These are phyloP conservation scores for Cyclophora albipunctata DNA, from an alignment of 2,888 invertebrate species.

Conservation along the genomic window DNA sequence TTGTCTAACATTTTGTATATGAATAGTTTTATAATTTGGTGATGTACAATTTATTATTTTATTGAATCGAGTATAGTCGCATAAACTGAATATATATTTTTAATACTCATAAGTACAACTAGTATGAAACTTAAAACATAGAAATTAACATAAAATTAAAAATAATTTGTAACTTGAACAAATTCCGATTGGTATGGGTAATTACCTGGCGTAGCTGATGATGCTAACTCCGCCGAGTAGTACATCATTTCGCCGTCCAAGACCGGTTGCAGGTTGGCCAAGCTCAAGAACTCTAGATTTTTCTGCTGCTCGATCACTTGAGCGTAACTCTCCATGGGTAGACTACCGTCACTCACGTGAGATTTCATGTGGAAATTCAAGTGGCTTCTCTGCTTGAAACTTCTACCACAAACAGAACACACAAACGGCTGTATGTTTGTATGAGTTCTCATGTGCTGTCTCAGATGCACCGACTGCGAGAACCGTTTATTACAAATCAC, in stretches of 20 bases:
- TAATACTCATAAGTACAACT: too few relatives aligned
- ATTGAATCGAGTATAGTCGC: too few relatives aligned
- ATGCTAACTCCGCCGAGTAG: conserved; percentile 52
- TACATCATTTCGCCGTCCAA: conserved; percentile 58
- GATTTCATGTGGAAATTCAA: conserved; percentile 66
- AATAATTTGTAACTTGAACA: not conserved
- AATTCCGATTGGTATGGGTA: conserved; percentile 23
- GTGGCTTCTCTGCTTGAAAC: conserved; percentile 68
- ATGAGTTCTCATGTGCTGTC: conserved; percentile 69
- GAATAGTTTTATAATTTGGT: too few relatives aligned
- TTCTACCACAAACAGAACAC: conserved; percentile 52
- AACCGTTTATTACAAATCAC: conserved; percentile 64
- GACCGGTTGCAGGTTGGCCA: conserved; percentile 52
- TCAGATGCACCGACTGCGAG: conserved; percentile 65
- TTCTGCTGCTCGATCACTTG: conserved; percentile 32
- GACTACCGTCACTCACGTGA: conserved; percentile 40
- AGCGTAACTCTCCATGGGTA: conserved; percentile 39
- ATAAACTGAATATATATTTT: too few relatives aligned
- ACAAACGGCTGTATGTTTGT: conserved; percentile 68
- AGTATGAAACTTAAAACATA: too few relatives aligned
- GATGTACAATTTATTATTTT: too few relatives aligned
- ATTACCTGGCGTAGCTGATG: conserved; percentile 19
- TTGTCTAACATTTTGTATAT: too few relatives aligned
- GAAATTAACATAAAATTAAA: too few relatives aligned
- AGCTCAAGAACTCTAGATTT: conserved; percentile 46